These are phyloP conservation scores for Chiloscyllium plagiosum DNA, from an alignment of 2,113 vertebrate genomes.

Conservation along the genomic window DNA sequence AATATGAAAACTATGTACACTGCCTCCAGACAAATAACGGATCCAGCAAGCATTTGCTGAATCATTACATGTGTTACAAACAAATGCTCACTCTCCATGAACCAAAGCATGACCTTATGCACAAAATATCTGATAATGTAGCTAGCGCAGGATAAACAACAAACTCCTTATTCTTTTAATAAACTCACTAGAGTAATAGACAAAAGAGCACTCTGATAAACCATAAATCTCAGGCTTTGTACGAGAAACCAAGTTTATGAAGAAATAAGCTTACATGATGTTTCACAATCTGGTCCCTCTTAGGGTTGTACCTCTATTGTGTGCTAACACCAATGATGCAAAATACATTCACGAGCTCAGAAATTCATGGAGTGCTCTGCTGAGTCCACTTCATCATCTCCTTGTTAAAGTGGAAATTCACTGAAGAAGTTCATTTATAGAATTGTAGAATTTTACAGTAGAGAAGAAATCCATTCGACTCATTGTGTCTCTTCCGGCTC, in stretches of 20 bases:
- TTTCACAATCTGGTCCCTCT: not conserved
- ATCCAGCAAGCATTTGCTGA: not conserved
- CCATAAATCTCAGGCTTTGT: not conserved
- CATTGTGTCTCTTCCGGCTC: too few species aligned
- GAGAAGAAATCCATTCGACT: too few species aligned
- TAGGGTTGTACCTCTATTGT: not conserved
- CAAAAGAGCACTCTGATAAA: not conserved
- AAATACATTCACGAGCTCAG: not conserved
- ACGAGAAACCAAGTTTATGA: not conserved
- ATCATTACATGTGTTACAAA: conserved; percentile 10
- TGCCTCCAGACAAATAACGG: not conserved
- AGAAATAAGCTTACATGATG: not conserved
- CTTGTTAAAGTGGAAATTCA: not conserved
- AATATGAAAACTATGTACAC: not conserved
- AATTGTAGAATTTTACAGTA: too few species aligned
- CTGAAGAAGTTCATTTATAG: not conserved
- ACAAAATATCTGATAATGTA: not conserved
- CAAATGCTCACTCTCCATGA: not conserved
- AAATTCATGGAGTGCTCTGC: not conserved
- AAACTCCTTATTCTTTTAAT: not conserved
- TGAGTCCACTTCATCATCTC: not conserved
- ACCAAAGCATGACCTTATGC: not conserved
- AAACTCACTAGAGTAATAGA: not conserved
- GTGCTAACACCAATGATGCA: not conserved
- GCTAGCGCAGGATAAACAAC: not conserved